These are phyloP conservation scores for Xenopus petersii DNA, from an alignment of 2,797 vertebrate genomes.

Conservation along the genomic window DNA sequence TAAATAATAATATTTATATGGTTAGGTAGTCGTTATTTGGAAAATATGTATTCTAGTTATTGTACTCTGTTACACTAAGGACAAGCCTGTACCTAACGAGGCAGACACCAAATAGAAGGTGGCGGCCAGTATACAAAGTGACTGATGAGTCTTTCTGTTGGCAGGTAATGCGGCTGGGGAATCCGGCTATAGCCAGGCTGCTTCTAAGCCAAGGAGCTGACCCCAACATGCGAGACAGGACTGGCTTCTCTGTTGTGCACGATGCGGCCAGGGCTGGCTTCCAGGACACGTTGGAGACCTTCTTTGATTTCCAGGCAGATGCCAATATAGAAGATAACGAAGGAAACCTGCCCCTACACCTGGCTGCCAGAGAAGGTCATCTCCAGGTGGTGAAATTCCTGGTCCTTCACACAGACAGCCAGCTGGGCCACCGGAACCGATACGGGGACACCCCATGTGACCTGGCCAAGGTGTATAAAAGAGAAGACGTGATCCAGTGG, in stretches of 20 bases:
- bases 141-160: conserved; percentile 18
- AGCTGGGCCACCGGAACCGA: conserved; percentile 68
- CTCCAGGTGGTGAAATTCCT: conserved; percentile 74
- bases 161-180: conserved; percentile 83
- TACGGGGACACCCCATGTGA: conserved; percentile 72
- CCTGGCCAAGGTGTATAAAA: conserved; percentile 66
- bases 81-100: too few species aligned
- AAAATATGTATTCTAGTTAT: too few species aligned
- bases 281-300: conserved; percentile 75
- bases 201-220: conserved; percentile 75
- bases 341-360: conserved; percentile 87
- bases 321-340: conserved; percentile 73
- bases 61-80: too few species aligned
- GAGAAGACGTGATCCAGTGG: conserved; percentile 60
- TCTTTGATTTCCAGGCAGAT: conserved; percentile 74
- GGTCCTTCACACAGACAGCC: conserved; percentile 59
- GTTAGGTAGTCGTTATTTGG: too few species aligned
- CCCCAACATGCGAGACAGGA: conserved; percentile 75
- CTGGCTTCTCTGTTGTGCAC: conserved; percentile 79
- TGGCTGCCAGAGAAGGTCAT: conserved; percentile 83
- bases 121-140: too few species aligned
- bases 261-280: conserved; percentile 88
- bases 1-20: too few species aligned
- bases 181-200: conserved; percentile 64
- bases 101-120: too few species aligned